Conservation (phyloP, 1,140 invertebrate genomes). For the Aphelenchoides besseyi region DNA sequence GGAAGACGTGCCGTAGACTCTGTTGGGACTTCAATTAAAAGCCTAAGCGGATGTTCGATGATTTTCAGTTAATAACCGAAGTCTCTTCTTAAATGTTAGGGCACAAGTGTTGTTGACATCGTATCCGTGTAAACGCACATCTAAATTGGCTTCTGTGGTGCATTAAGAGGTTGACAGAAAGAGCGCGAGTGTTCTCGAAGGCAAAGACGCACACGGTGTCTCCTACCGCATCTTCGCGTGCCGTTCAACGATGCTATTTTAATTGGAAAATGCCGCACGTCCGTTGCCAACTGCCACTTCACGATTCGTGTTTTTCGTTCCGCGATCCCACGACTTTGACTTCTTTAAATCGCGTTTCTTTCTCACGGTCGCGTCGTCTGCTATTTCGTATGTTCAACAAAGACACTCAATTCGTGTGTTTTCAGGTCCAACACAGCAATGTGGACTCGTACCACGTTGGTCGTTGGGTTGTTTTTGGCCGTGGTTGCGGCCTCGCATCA, state of each 20-base stretch:
- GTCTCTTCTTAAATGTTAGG: too few species aligned
- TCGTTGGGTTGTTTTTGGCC: neutral
- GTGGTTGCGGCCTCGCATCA: neutral
- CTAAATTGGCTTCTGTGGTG: neutral
- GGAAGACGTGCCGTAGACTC: too few species aligned
- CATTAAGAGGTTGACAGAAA: neutral
- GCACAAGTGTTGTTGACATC: neutral
- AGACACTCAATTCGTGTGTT: neutral
- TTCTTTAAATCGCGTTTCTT: too few species aligned
- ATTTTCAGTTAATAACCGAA: too few species aligned
- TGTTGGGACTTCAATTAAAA: too few species aligned
- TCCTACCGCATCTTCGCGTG: neutral
- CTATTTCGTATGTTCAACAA: too few species aligned
- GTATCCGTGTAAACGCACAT: too few species aligned
- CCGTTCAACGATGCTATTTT: too few species aligned
- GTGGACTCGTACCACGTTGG: neutral
- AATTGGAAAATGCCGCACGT: conserved; percentile 6
- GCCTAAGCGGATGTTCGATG: too few species aligned
- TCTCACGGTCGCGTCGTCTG: too few species aligned
- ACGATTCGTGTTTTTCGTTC: neutral
- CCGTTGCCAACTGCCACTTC: neutral
- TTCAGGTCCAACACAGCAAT: conserved; percentile 1
- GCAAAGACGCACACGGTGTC: neutral
- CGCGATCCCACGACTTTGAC: neutral
- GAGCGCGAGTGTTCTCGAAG: neutral